These are phyloP conservation scores for Amazona vittata DNA, from an alignment of 2,113 vertebrate species.

Conservation along the genomic window DNA sequence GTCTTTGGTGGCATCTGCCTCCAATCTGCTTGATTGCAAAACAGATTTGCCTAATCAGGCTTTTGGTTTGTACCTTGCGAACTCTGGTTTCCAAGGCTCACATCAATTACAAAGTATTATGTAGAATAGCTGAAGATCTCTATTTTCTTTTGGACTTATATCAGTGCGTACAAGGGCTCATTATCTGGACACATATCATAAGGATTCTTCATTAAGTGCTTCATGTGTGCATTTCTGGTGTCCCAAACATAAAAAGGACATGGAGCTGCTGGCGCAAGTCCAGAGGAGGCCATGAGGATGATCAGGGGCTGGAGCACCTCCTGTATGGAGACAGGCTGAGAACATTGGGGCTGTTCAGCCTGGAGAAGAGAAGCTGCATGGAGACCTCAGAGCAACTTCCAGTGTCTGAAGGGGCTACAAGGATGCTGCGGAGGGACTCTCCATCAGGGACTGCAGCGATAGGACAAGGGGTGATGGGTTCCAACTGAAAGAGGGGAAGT, in stretches of 20 bases:
- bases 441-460: no score
- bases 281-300: background rate
- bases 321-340: background rate
- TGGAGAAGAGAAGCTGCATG: background rate
- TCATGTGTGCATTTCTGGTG: background rate
- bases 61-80: background rate
- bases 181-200: background rate
- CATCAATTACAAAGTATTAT: background rate
- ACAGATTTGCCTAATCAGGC: background rate
- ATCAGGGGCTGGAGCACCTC: background rate
- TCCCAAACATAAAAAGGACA: background rate
- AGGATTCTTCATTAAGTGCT: background rate
- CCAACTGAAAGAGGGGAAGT: no score
- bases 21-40: conserved; percentile 33
- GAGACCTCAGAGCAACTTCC: background rate
- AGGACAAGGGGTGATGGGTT: no score
- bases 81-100: conserved; percentile 28
- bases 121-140: background rate
- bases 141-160: background rate
- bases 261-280: background rate
- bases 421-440: no score
- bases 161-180: background rate
- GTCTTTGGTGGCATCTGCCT: conserved; percentile 35
- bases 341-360: background rate
- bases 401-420: no score